A percentile compares a stretch with the other conserved stretches of the same genome.
Evolutionary conservation across 2,113 vertebrate genomes (phyloP).

Genomic region (Scartelaos histophorus): DNA sequence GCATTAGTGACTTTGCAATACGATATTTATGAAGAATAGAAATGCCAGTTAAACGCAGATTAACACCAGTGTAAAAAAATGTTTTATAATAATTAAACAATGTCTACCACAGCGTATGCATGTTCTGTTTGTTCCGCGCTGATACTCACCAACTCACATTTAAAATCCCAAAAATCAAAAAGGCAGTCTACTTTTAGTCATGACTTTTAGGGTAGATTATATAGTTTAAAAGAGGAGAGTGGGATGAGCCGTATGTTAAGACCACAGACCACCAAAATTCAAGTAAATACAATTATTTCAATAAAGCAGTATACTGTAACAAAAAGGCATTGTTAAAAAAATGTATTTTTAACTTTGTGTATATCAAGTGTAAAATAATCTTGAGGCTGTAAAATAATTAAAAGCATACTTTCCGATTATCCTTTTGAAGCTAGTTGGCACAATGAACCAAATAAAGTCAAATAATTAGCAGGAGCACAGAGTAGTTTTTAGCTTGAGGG

Average conservation of each 20-base stretch:
- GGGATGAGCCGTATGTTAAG: neutral
- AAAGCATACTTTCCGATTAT: neutral
- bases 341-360: too few species aligned
- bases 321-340: too few species aligned
- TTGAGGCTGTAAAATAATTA: neutral
- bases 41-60: neutral
- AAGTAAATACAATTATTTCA: neutral
- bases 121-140: neutral
- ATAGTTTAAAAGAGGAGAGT: neutral
- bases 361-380: neutral
- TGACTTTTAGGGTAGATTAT: neutral
- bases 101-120: neutral
- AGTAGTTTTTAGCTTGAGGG: constrained; percentile 11
- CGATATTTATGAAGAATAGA: neutral
- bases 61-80: neutral
- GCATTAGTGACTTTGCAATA: neutral
- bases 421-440: constrained; percentile 9
- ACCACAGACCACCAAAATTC: neutral
- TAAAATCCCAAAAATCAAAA: neutral
- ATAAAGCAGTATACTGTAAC: neutral
- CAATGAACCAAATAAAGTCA: constrained; percentile 14
- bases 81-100: neutral
- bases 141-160: neutral
- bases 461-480: constrained; percentile 13
- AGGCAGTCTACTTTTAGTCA: neutral